Evolutionary conservation across 2,113 vertebrate genomes (phyloP), one percentile per base, ranked within the genome.

Genomic region (Cepphus grylle): DNA sequence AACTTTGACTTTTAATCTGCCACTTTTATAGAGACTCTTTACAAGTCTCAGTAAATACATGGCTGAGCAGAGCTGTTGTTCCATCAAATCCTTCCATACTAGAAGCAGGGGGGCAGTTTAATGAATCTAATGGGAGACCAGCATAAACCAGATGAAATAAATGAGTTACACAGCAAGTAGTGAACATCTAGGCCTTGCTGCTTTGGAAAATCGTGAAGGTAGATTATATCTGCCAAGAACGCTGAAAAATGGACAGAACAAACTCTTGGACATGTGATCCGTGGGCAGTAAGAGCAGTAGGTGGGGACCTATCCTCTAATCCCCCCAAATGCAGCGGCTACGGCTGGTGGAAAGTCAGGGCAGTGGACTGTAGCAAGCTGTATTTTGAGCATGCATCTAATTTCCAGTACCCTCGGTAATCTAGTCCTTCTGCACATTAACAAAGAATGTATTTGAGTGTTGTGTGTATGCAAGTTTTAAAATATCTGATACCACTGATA

Each of bases 21-120:
- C 32, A 2, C 76, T 94, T 90, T 95, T 89, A 76, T 79, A 36
- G 96, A 87, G 66, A 34, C 40, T 59, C 63, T 94, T 94, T 62
- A 80, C 66, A 91, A 58, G 88, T 52, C 81, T 43, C 49, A 36
- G 66, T 85, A 70, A 93, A 89, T 22, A 15, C 53, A 11, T 0
- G 2, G 49, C 66, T 70, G 83, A 86, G 73, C 83, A 72, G 94
- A 78, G 62, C 86, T 72, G 73, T 36, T 76, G 83, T 56, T 96
- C 89, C 70, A 61, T 71, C 84, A 67, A 12, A 47, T 56, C 77
- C 65, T 81, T 55, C 66, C 73, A 26, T 4, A 20, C 14, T 63
- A 20, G 83, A 40, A 56, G 42, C 86, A 63, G 36, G 77, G 76
- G 69, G 66, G 23, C 21, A 30, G 3, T 85, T 63, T 85, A 56